Evolutionary conservation across 2,888 invertebrate species (phyloP).

Genomic region (Ecliptopera silaceata): DNA sequence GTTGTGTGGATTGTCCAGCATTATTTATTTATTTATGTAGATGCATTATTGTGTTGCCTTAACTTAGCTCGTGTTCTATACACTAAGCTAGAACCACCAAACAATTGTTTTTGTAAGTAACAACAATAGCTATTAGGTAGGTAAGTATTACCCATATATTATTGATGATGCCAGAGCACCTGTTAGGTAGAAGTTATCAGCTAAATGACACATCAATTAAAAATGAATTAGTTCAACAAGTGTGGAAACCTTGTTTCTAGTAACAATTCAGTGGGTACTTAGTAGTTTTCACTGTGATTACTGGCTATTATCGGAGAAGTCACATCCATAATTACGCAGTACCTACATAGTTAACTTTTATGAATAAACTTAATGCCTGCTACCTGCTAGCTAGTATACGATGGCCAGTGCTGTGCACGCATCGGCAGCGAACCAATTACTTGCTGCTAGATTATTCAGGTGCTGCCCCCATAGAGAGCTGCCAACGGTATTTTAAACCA

Average conservation of each 20-base stretch:
- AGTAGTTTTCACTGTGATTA: slow-evolving; percentile 12
- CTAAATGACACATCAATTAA: slow-evolving; percentile 22
- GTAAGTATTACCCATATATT: slow-evolving; percentile 4
- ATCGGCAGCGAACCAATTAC: not conserved
- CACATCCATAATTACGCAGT: slow-evolving; percentile 3
- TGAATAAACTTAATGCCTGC: not conserved
- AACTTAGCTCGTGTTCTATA: too few relatives aligned
- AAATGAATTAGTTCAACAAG: slow-evolving; percentile 21
- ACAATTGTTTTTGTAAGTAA: too few relatives aligned
- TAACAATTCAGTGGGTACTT: slow-evolving; percentile 4
- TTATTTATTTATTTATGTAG: too few relatives aligned
- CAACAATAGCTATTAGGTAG: not conserved
- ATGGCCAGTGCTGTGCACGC: not conserved
- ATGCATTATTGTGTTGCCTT: too few relatives aligned
- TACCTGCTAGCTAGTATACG: too few relatives aligned
- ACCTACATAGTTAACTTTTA: not conserved
- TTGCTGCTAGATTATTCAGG: slow-evolving; percentile 6
- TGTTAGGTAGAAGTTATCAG: slow-evolving; percentile 8
- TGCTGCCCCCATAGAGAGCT: not conserved
- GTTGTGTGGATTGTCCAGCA: too few relatives aligned
- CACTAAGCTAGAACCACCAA: too few relatives aligned
- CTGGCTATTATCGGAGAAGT: slow-evolving; percentile 5
- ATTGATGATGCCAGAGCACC: slow-evolving; percentile 6
- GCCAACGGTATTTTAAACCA: not conserved
- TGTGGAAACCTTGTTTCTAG: slow-evolving; percentile 12